Evolutionary conservation across 2,888 invertebrate genomes (phyloP).

Genomic region (Dryobota labecula): DNA sequence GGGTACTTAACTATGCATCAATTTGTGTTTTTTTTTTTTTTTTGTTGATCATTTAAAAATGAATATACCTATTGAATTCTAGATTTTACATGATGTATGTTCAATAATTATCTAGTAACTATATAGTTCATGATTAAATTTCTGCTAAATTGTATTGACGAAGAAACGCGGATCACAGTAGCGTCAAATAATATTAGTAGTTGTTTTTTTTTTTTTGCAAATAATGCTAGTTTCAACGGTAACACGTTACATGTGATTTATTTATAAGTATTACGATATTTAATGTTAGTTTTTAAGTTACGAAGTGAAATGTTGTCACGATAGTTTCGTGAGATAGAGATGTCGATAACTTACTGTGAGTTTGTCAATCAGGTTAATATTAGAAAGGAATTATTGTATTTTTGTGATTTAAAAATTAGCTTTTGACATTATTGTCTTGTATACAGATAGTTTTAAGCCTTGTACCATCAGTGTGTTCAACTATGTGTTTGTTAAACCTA

Average conservation of each 20-base stretch:
- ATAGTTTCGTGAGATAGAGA: slow-evolving; percentile 18
- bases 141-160: neutral
- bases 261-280: slow-evolving; percentile 60
- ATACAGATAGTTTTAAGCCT: slow-evolving; percentile 57
- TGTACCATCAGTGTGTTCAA: slow-evolving; percentile 67
- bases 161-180: slow-evolving; percentile 33
- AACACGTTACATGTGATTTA: slow-evolving; percentile 58
- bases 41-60: neutral
- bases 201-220: slow-evolving; percentile 34
- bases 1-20: slow-evolving; percentile 11
- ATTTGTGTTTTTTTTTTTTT: neutral
- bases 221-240: slow-evolving; percentile 44
- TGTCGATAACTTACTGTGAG: slow-evolving; percentile 15
- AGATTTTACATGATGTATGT: neutral
- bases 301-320: slow-evolving; percentile 46
- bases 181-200: slow-evolving; percentile 16
- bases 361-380: slow-evolving; percentile 27
- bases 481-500: slow-evolving; percentile 51
- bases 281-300: slow-evolving; percentile 51
- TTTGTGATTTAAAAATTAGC: slow-evolving; percentile 43
- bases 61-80: neutral
- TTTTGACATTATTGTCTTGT: slow-evolving; percentile 53
- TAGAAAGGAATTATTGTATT: slow-evolving; percentile 32
- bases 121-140: slow-evolving; percentile 2
- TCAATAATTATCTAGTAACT: slow-evolving; percentile 12